These are phyloP conservation scores for Bombyx mandarina DNA, from an alignment of 1,140 invertebrate species.

Conservation along the genomic window DNA sequence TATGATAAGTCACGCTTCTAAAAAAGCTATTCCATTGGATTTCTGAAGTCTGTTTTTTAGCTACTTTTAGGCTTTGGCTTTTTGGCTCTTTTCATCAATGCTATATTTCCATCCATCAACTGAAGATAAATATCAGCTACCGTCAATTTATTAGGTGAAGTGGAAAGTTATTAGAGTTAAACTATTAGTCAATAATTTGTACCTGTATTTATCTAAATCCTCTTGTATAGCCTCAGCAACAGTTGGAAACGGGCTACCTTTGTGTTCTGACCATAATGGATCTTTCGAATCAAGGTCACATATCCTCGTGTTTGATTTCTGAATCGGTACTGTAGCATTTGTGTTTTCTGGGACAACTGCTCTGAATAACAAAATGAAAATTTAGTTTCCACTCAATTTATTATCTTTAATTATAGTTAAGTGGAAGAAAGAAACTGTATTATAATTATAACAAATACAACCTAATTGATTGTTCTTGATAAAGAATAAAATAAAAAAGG, in stretches of 20 bases:
- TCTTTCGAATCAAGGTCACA: slow-evolving; percentile 93
- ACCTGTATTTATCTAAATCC: slow-evolving; percentile 93
- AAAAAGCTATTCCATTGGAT: too few relatives aligned
- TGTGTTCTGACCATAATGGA: slow-evolving; percentile 93
- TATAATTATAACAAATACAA: not conserved
- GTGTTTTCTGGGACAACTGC: slow-evolving; percentile 56
- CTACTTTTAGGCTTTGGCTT: too few relatives aligned
- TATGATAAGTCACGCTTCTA: too few relatives aligned
- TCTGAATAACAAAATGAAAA: slow-evolving; percentile 27
- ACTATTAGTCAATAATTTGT: slow-evolving; percentile 3
- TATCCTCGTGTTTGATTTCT: slow-evolving; percentile 83
- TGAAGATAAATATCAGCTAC: too few relatives aligned
- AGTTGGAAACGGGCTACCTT: slow-evolving; percentile 96
- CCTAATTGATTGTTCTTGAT: not conserved
- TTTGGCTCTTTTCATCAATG: too few relatives aligned
- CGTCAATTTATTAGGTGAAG: too few relatives aligned
- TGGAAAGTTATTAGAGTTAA: too few relatives aligned
- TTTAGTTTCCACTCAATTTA: not conserved
- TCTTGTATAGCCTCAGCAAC: slow-evolving; percentile 99
- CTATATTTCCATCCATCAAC: too few relatives aligned
- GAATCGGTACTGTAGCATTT: slow-evolving; percentile 71
- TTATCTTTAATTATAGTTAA: not conserved
- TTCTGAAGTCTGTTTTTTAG: too few relatives aligned
- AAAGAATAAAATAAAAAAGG: slow-evolving; percentile 6
- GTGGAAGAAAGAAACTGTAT: not conserved